Conservation (phyloP, 2,797 vertebrate species). For the Lateolabrax maculatus region DNA sequence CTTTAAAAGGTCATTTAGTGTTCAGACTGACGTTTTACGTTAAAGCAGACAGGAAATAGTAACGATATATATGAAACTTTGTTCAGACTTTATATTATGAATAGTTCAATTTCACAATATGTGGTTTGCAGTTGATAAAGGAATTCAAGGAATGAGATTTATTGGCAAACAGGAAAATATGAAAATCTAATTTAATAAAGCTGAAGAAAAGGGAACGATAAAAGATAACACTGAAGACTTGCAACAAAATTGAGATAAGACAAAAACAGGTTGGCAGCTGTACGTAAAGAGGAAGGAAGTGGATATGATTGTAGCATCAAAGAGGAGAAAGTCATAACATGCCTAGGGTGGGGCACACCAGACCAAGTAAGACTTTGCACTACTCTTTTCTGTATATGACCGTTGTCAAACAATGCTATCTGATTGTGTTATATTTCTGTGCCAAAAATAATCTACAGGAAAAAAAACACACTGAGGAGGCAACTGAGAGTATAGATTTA, state of each 20-base stretch:
- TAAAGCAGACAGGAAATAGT: background rate
- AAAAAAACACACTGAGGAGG: background rate
- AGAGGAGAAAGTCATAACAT: background rate
- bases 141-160: background rate
- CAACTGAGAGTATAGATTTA: background rate
- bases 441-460: background rate
- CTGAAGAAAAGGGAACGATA: background rate
- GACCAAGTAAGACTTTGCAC: background rate
- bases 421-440: background rate
- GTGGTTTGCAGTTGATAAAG: background rate
- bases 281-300: slow-evolving; percentile 39
- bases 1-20: background rate
- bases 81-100: background rate
- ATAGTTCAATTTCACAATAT: background rate
- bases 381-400: background rate
- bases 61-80: background rate
- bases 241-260: background rate
- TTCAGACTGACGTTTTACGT: background rate
- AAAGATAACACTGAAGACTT: background rate
- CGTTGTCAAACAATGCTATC: background rate
- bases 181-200: background rate
- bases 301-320: background rate
- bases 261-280: background rate
- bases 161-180: background rate
- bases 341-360: background rate